Base-by-base conservation (phyloP, 2,797 vertebrate species). In the Corythornis leucogaster region DNA sequence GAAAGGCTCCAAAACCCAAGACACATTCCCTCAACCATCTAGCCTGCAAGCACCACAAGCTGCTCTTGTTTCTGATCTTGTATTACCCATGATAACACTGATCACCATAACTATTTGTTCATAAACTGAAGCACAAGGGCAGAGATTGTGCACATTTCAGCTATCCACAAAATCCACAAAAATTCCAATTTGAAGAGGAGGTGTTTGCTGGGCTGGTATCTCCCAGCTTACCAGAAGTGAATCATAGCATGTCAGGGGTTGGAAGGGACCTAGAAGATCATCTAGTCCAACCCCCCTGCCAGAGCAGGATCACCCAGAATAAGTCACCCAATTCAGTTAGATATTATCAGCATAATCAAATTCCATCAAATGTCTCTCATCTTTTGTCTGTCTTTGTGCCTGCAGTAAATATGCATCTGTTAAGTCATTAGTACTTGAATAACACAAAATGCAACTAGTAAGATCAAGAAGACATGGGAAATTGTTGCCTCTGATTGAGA, bases 1-100 rank as follows among this genome's bases (percentile, higher is more conserved):
- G 58, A 92, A 93, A 92, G 62, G 46, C 69, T 95, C 73, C 66
- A 87, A 89, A 90, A 85, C 84, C 54, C 46, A 85, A 89, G 80
- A 82, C 51, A 43, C 31, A 5, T 80, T 87, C 61, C 38, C 58
- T 74, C 62, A 75, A 66, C 58, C 46, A 77, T 80, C 54, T 51
- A 86, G 43, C 12, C 3, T 43, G n/a, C 61, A 77, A 85, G 30
- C 42, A 70, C 78, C 66, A 30, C 58, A 31, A 89, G 73, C 66
- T 66, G 71, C 58, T 87, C 13, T 71, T 92, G 62, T 75, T 93
- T 80, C 87, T 75, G 69, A 80, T 87, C 76, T 64, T 2, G 1
- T 73, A 85, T 80, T 87, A 75, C 9, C 40, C 90, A 40, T 7
- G 51, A 61, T 61, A 89, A 76, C 53, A 87, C 48, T 1, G 0